Evolutionary conservation across 2,113 vertebrate species (phyloP).

Genomic region (Clarias batrachus): DNA sequence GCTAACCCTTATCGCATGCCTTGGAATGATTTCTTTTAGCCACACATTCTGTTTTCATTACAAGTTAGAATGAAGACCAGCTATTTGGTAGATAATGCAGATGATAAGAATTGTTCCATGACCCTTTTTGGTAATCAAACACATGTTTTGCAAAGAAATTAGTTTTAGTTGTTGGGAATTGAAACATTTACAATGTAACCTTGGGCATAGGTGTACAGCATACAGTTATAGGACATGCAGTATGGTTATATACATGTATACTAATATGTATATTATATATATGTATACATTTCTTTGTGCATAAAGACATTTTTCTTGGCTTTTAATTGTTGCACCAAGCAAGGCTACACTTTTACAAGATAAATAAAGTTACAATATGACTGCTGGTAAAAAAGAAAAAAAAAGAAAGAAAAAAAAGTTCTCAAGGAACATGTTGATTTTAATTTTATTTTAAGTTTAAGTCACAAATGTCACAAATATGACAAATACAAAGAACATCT

Average conservation of each 20-base stretch:
- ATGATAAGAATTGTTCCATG: not conserved
- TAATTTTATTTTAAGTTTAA: too few species aligned
- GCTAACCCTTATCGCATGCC: not conserved
- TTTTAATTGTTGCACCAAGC: not conserved
- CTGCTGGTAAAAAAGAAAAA: too few species aligned
- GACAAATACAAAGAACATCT: too few species aligned
- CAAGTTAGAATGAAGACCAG: not conserved
- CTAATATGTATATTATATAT: too few species aligned
- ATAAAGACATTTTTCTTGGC: not conserved
- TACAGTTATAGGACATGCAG: not conserved
- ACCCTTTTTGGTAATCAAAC: not conserved
- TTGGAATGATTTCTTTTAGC: not conserved
- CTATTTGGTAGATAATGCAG: not conserved
- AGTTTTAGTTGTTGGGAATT: not conserved
- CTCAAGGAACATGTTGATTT: too few species aligned
- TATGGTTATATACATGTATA: not conserved
- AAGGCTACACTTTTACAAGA: not conserved
- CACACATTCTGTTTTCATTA: not conserved
- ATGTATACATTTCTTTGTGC: not conserved
- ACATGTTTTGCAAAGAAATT: not conserved
- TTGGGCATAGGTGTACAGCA: not conserved
- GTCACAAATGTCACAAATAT: too few species aligned
- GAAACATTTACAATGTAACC: not conserved
- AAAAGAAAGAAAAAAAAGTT: too few species aligned
- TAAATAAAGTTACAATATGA: not conserved